These are phyloP conservation scores for Scrobipalpa atriplicella DNA, from an alignment of 2,888 invertebrate genomes.

Conservation along the genomic window DNA sequence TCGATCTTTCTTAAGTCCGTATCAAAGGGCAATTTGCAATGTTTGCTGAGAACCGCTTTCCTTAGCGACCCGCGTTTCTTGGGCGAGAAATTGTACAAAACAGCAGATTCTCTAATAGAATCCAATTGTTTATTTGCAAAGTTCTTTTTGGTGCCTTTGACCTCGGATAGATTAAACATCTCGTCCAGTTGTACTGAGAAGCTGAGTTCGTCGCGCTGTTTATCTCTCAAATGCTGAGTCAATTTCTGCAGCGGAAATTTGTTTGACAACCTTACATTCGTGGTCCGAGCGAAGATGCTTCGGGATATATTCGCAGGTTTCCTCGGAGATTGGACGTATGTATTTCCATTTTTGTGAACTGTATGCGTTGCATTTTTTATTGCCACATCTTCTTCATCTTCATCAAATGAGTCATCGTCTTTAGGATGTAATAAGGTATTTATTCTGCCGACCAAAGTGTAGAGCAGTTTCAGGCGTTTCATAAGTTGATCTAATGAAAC, in stretches of 20 bases:
- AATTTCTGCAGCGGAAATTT: slow-evolving; percentile 59
- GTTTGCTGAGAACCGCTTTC: slow-evolving; percentile 60
- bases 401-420: slow-evolving; percentile 60
- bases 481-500: slow-evolving; percentile 57
- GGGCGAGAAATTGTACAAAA: slow-evolving; percentile 64
- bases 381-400: slow-evolving; percentile 45
- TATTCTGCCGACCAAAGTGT: slow-evolving; percentile 65
- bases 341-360: slow-evolving; percentile 50
- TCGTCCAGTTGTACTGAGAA: slow-evolving; percentile 68
- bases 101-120: slow-evolving; percentile 51
- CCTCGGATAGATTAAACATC: slow-evolving; percentile 54
- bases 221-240: slow-evolving; percentile 58
- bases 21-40: slow-evolving; percentile 42
- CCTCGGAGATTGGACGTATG: slow-evolving; percentile 56
- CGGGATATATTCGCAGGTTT: slow-evolving; percentile 54
- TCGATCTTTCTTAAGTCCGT: slow-evolving; percentile 36
- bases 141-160: slow-evolving; percentile 34
- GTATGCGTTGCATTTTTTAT: slow-evolving; percentile 60
- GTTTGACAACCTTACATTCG: slow-evolving; percentile 55
- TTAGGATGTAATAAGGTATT: slow-evolving; percentile 60
- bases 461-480: slow-evolving; percentile 68
- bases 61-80: slow-evolving; percentile 63
- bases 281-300: slow-evolving; percentile 64
- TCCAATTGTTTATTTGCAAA: slow-evolving; percentile 42
- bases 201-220: slow-evolving; percentile 59